These are phyloP conservation scores for Urocyon cinereoargenteus DNA, from an alignment of 2,797 vertebrate species.

Conservation along the genomic window DNA sequence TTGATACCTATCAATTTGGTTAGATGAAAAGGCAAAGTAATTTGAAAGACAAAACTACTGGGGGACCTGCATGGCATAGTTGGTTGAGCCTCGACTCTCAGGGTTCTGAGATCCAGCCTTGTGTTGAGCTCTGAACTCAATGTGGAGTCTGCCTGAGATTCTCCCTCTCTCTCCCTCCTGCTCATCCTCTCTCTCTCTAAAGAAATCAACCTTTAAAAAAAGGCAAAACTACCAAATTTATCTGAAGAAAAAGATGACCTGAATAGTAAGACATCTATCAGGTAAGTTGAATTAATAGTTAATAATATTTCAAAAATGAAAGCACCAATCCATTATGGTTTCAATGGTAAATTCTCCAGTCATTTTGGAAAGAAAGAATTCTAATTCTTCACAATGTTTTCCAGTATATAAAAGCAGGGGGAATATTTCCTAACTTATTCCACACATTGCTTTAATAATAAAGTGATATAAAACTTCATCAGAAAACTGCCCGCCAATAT, in stretches of 20 bases:
- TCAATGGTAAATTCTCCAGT: not conserved
- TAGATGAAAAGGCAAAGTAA: not conserved
- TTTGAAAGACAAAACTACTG: not conserved
- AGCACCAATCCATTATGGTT: not conserved
- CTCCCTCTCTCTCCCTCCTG: not conserved
- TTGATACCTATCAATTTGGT: not conserved
- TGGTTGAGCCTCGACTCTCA: not conserved
- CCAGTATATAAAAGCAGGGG: not conserved
- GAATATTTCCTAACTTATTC: not conserved
- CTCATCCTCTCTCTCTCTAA: not conserved
- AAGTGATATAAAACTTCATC: not conserved
- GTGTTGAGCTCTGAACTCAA: not conserved
- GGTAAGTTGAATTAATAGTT: not conserved
- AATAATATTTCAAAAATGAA: not conserved
- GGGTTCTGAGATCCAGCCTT: not conserved
- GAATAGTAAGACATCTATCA: not conserved
- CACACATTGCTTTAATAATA: not conserved
- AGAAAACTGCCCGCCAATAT: not conserved
- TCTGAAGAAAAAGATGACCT: not conserved
- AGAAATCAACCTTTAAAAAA: not conserved
- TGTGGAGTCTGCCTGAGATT: not conserved
- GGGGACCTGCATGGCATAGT: not conserved
- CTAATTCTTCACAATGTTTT: not conserved
- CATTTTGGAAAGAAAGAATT: not conserved
- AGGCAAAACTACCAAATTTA: not conserved